phyloP scores from a whole-genome alignment of 2,888 invertebrate species.

The Gonocerus acuteangulatus region DNA sequence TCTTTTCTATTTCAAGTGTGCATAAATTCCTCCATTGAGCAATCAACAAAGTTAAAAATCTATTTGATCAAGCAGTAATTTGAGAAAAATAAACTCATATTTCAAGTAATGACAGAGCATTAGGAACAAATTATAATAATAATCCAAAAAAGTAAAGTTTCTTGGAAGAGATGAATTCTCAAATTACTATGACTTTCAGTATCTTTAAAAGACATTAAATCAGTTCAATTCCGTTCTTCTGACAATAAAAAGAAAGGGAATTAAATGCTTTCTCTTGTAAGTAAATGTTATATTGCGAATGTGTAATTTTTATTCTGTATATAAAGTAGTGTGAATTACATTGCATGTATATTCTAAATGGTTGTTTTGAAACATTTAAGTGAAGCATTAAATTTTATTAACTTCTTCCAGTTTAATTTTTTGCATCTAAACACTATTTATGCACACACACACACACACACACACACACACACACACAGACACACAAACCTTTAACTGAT shows the following conservation, averaged over 20 bases:
- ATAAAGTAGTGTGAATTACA: not conserved
- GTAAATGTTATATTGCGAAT: not conserved
- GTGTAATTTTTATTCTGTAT: not conserved
- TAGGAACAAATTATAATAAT: too few relatives aligned
- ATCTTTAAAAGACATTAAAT: not conserved
- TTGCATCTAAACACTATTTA: not conserved
- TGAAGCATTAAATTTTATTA: not conserved
- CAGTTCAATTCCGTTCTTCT: not conserved
- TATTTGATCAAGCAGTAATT: too few relatives aligned
- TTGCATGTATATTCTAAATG: not conserved
- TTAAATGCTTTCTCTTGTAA: not conserved
- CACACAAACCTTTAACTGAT: not conserved
- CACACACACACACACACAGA: not conserved
- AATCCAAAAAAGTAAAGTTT: too few relatives aligned
- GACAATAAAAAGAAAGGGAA: not conserved
- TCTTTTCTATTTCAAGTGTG: too few relatives aligned
- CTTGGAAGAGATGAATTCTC: not conserved
- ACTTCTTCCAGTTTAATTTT: not conserved
- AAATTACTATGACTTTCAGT: not conserved
- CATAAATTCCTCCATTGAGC: too few relatives aligned
- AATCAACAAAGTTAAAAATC: too few relatives aligned
- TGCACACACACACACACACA: not conserved
- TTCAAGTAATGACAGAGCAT: too few relatives aligned
- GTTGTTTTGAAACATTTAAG: not conserved
- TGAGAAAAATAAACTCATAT: too few relatives aligned